Evolutionary conservation across 1,140 invertebrate genomes (phyloP), one percentile per base, ranked within the genome.

Genomic region (Drosophila parabipectinata): DNA sequence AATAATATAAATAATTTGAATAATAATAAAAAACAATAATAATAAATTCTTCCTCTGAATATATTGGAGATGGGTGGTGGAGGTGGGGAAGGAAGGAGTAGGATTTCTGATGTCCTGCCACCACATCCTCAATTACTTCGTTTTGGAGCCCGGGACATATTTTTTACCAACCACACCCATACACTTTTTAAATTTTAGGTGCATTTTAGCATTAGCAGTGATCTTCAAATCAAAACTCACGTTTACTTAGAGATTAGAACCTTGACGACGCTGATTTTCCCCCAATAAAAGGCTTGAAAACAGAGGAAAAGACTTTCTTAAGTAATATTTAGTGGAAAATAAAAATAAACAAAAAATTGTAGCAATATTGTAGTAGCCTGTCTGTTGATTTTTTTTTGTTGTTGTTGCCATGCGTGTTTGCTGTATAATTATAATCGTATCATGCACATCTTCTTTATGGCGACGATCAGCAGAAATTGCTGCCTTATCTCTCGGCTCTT

Each of bases 371-470:
- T 30, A 55, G 55, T 39, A 32, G 53, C 18, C 24, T 37, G 34
- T 37, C 34, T 12, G 45, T 15, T 32, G 57, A 26, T 15, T 14
- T 32, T 18, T 59, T 12, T 62, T 15, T 15, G n/a, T n/a, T n/a
- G 61, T 48, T 39, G 78, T 41, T 44, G 67, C 68, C 68, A 62
- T 62, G 68, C 69, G 37, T 72, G 52, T 37, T 55, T 45, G 59
- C 71, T 53, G 48, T 75, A 66, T 75, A 75, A 75, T 75, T 75
- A 75, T 75, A 75, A 75, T 75, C 72, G 72, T 75, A 75, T 75
- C 71, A 74, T 62, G 69, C 32, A 53, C 47, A 73, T 72, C 55
- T 72, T 50, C 51, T 48, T 69, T 69, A 68, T 68, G 63, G 64
- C 66, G 66, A 14, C 62, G 64, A 69, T 69, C 67, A 44, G 26